phyloP scores from a whole-genome alignment of 2,888 invertebrate genomes.

The Dromius quadrimaculatus region DNA sequence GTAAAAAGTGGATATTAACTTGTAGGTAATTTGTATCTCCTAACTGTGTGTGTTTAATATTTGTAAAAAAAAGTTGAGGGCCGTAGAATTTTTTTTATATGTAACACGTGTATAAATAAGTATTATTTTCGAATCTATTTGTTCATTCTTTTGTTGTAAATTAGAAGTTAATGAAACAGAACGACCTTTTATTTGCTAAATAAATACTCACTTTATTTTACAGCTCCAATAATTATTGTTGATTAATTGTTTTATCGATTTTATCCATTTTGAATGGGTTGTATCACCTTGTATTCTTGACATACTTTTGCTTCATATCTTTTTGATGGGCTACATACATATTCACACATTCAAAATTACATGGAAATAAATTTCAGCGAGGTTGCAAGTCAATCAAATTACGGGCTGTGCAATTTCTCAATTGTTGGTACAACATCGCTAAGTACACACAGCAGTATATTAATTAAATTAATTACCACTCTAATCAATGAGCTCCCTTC shows the following conservation, averaged over 20 bases:
- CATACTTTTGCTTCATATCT: slow-evolving; percentile 38
- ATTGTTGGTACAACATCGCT: slow-evolving; percentile 21
- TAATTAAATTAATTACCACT: slow-evolving; percentile 36
- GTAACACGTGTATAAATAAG: too few species aligned
- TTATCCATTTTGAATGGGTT: slow-evolving; percentile 13
- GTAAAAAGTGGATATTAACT: too few species aligned
- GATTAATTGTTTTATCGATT: slow-evolving; percentile 19
- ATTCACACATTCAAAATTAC: not conserved
- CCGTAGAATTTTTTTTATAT: too few species aligned
- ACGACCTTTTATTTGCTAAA: too few species aligned
- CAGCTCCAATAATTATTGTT: not conserved
- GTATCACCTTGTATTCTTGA: slow-evolving; percentile 37
- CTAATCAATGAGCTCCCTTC: too few species aligned
- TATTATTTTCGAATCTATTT: too few species aligned
- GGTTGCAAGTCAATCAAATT: slow-evolving; percentile 26
- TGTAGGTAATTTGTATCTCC: too few species aligned
- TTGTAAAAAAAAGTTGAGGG: too few species aligned
- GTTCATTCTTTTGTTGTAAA: too few species aligned
- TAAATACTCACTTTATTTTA: too few species aligned
- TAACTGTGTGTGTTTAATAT: too few species aligned
- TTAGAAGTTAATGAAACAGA: too few species aligned
- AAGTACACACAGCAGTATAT: slow-evolving; percentile 21
- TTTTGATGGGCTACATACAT: slow-evolving; percentile 37
- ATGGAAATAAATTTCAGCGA: slow-evolving; percentile 14
- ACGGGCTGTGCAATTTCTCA: slow-evolving; percentile 14